A percentile compares a stretch with the other conserved stretches of the same genome.
phyloP scores from a whole-genome alignment of 2,888 invertebrate species.

The Thecocarcelia acutangulata region DNA sequence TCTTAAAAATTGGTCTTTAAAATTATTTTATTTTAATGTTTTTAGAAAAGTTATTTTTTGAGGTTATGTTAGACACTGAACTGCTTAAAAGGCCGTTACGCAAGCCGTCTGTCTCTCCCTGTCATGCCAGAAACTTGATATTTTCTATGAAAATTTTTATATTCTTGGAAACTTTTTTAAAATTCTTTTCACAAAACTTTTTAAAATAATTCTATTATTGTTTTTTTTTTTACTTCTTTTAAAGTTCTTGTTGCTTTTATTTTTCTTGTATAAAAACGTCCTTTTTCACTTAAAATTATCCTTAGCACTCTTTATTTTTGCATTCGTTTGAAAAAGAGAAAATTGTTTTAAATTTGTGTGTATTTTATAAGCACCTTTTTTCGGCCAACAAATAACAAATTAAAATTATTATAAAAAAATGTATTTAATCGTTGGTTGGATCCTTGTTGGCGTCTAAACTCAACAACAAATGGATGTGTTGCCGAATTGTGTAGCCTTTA shows the following conservation, averaged over 20 bases:
- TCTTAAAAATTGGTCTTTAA: too few species aligned
- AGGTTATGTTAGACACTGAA: too few species aligned
- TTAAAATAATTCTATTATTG: too few species aligned
- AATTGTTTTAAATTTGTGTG: too few species aligned
- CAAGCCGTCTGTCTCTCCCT: too few species aligned
- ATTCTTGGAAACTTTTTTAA: too few species aligned
- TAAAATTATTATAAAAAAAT: conserved; percentile 39
- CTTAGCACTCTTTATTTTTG: conserved; percentile 14
- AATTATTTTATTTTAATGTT: too few species aligned
- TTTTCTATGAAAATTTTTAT: neutral
- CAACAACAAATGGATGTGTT: conserved; percentile 80
- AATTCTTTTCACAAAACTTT: too few species aligned
- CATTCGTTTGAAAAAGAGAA: neutral
- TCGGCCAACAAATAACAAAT: conserved; percentile 62
- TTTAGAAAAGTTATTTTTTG: too few species aligned
- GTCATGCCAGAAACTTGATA: neutral
- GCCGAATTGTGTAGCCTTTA: conserved; percentile 76
- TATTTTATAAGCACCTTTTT: conserved; percentile 63
- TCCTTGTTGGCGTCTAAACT: conserved; percentile 79
- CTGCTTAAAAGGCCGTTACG: too few species aligned
- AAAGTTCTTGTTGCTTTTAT: neutral
- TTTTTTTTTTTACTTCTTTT: neutral
- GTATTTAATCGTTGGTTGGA: conserved; percentile 73
- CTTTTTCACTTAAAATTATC: conserved; percentile 53
- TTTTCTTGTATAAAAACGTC: conserved; percentile 8